Evolutionary conservation across 1,140 invertebrate genomes (phyloP).

Genomic region (Aethina tumida): DNA sequence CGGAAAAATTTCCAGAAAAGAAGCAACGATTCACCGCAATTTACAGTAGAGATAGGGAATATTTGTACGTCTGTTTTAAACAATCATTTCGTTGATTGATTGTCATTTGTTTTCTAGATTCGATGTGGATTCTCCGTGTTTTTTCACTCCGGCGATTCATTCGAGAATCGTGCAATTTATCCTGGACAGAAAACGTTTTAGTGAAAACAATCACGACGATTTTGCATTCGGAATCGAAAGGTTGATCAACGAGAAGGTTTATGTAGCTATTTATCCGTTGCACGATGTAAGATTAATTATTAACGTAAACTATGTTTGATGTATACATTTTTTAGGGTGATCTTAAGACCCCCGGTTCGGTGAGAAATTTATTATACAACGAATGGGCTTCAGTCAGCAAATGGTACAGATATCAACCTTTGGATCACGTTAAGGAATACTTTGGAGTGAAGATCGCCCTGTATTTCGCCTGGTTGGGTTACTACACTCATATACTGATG

Average conservation of each 20-base stretch:
- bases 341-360: constrained; percentile 52
- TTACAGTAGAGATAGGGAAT: constrained; percentile 79
- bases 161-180: constrained; percentile 88
- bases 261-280: constrained; percentile 78
- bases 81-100: constrained; percentile 5
- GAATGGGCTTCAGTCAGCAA: constrained; percentile 79
- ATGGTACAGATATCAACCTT: constrained; percentile 76
- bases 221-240: constrained; percentile 79
- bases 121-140: constrained; percentile 66
- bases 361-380: constrained; percentile 67
- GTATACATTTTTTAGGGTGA: constrained; percentile 50
- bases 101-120: constrained; percentile 52
- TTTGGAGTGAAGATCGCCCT: constrained; percentile 88
- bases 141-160: constrained; percentile 77
- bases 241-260: constrained; percentile 65
- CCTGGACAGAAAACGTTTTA: constrained; percentile 75
- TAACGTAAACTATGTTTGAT: constrained; percentile 7
- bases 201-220: constrained; percentile 49
- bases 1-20: constrained; percentile 56
- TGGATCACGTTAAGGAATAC: constrained; percentile 82
- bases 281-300: constrained; percentile 64
- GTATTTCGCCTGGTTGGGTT: constrained; percentile 96
- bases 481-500: constrained; percentile 90
- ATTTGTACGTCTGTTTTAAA: constrained; percentile 53
- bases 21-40: constrained; percentile 69